Evolutionary conservation across 2,113 vertebrate species (phyloP), one percentile per base, ranked within the genome.

Genomic region (Urocynchramus pylzowi): DNA sequence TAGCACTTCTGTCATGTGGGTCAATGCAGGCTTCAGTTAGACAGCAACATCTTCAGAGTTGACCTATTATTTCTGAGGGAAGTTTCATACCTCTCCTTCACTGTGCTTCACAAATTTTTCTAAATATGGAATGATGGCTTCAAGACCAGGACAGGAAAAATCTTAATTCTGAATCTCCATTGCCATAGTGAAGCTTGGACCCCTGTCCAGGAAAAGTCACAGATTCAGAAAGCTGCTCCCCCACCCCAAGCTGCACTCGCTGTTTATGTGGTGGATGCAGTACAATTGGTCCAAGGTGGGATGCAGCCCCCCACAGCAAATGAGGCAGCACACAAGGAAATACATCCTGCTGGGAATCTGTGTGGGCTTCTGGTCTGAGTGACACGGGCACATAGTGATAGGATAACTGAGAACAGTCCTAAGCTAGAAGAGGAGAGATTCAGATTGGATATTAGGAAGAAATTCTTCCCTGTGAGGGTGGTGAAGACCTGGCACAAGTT

Each of bases 321-420:
- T 4, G 23, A 88, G 16, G 14, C 30, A 27, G 33, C 21, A 69
- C 41, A 27, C 50, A 12, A 33, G 63, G 44, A 76, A 91, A 45
- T 33, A 41, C 30, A 83, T 21, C 21, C 60, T 35, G 2, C 12
- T 52, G 60, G 33, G 39, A 68, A 60, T 26, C 24, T 42, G 9
- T 20, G 21, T 0, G 1, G 27, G 24, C 4, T 89, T 8, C 60
- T 23, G 14, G 13, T 35, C 20, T 49, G 47, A 69, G 35, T 0
- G 0, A 11, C n/a, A 27, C 0, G 1, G 10, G 15, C 42, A 37
- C 18, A 19, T 1, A 9, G 39, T 10, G 11, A 26, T 13, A 11
- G 39, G n/a, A 31, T 17, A 54, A 69, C 5, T 18, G 54, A 41
- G n/a, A 35, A 35, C 14, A 18, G 3, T 18, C 50, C 60, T 41